phyloP scores from a whole-genome alignment of 64 coral and sea anemone genomes.

The Dendronephthya gigantea region DNA sequence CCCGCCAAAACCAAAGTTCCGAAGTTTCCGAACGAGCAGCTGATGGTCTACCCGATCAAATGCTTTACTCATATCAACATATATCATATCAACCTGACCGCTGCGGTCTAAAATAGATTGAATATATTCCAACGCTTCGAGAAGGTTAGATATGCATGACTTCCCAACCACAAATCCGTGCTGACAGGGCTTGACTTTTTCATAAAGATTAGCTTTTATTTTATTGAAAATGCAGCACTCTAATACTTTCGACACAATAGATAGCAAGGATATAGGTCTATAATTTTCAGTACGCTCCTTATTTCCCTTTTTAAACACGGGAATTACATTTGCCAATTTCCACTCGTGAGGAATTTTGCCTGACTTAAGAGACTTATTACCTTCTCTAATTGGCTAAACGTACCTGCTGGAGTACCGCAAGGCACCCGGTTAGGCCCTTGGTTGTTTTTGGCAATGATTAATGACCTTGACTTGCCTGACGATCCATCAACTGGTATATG shows the following conservation, averaged over 20 bases:
- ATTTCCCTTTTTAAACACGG: conserved; percentile 20
- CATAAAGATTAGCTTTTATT: neutral
- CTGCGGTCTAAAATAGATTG: neutral
- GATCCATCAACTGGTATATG: no score
- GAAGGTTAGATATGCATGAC: neutral
- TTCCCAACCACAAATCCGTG: conserved; percentile 15
- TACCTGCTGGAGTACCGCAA: no score
- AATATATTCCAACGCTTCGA: neutral
- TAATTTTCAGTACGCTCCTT: conserved; percentile 17
- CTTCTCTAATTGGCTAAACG: no score
- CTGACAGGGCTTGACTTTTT: neutral
- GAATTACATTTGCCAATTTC: conserved; percentile 36
- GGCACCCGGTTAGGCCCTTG: no score
- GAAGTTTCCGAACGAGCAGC: neutral
- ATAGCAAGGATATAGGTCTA: conserved; percentile 21
- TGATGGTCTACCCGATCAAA: neutral
- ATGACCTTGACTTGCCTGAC: no score
- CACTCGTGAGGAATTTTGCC: conserved; percentile 16
- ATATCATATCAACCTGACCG: neutral
- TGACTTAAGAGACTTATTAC: conserved; percentile 13
- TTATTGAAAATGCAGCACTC: neutral
- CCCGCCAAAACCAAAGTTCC: neutral
- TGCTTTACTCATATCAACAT: conserved; percentile 9
- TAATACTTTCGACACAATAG: conserved; percentile 17
- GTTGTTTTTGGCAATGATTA: no score